Conservation (phyloP, 2,888 invertebrate genomes). For the Hesperia comma region DNA sequence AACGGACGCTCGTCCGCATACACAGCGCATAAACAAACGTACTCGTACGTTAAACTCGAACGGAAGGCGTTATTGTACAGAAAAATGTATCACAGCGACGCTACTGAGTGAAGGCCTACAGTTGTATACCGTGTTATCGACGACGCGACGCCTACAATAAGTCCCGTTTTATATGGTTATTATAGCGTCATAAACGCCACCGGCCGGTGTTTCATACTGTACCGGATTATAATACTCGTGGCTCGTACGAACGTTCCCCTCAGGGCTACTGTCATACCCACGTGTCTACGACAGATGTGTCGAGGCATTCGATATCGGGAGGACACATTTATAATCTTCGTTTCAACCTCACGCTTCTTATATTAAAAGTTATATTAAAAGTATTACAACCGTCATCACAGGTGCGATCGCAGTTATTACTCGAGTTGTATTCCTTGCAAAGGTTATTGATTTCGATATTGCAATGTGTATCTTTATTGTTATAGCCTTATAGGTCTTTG, state of each 20-base stretch:
- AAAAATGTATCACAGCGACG: constrained; percentile 56
- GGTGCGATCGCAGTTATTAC: constrained; percentile 54
- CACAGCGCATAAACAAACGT: constrained; percentile 7
- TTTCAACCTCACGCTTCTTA: constrained; percentile 75
- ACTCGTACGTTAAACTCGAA: constrained; percentile 14
- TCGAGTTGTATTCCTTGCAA: constrained; percentile 28
- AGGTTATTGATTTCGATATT: constrained; percentile 15
- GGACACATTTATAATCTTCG: constrained; percentile 83
- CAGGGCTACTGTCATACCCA: constrained; percentile 76
- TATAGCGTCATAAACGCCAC: constrained; percentile 83
- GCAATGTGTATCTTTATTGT: not conserved
- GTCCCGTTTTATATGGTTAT: constrained; percentile 84
- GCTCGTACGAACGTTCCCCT: constrained; percentile 55
- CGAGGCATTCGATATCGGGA: constrained; percentile 82
- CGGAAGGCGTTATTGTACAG: constrained; percentile 50
- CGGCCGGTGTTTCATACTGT: constrained; percentile 83
- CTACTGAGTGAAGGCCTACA: constrained; percentile 67
- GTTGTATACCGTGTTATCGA: constrained; percentile 80
- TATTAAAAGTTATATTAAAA: constrained; percentile 82
- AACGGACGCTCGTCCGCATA: constrained; percentile 4
- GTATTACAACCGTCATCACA: constrained; percentile 65
- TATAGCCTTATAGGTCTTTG: not conserved
- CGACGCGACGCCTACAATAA: constrained; percentile 81
- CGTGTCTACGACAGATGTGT: constrained; percentile 81
- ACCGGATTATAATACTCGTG: constrained; percentile 78